Evolutionary conservation across 2,888 invertebrate species (phyloP).

Genomic region (Lithophane socia): DNA sequence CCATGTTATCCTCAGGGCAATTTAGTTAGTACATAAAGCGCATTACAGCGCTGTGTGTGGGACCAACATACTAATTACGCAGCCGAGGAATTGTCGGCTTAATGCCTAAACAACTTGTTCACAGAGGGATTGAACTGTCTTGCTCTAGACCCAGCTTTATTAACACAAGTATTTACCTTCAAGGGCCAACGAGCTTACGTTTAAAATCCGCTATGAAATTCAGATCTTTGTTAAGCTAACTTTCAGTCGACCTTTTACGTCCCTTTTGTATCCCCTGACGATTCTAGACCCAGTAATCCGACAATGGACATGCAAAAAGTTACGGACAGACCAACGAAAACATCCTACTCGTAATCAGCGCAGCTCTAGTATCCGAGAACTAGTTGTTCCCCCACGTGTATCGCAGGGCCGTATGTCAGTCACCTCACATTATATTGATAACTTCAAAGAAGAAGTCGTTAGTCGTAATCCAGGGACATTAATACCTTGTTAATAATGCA

Average conservation of each 20-base stretch:
- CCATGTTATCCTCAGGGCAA: conserved; percentile 50
- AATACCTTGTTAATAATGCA: conserved; percentile 55
- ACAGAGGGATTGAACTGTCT: conserved; percentile 45
- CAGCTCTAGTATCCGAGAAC: conserved; percentile 25
- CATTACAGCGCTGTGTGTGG: conserved; percentile 54
- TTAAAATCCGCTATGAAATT: conserved; percentile 38
- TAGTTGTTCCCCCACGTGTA: conserved; percentile 44
- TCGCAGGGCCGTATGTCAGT: conserved; percentile 53
- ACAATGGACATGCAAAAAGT: conserved; percentile 36
- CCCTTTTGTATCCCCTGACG: conserved; percentile 31
- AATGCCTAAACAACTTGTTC: conserved; percentile 55
- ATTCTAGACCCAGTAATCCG: conserved; percentile 29
- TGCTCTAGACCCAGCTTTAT: conserved; percentile 32
- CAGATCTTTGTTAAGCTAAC: conserved; percentile 33
- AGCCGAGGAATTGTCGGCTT: conserved; percentile 42
- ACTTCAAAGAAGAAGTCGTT: conserved; percentile 45
- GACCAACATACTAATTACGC: conserved; percentile 63
- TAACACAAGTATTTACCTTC: conserved; percentile 24
- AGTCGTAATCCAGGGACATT: conserved; percentile 42
- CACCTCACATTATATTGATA: conserved; percentile 53
- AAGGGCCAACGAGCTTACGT: conserved; percentile 24
- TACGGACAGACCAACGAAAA: conserved; percentile 9
- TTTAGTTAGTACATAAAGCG: conserved; percentile 55
- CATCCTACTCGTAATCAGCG: conserved; percentile 31
- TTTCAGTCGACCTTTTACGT: conserved; percentile 31